Conservation (phyloP, 1,140 invertebrate genomes). For the Aphidius ervi region DNA sequence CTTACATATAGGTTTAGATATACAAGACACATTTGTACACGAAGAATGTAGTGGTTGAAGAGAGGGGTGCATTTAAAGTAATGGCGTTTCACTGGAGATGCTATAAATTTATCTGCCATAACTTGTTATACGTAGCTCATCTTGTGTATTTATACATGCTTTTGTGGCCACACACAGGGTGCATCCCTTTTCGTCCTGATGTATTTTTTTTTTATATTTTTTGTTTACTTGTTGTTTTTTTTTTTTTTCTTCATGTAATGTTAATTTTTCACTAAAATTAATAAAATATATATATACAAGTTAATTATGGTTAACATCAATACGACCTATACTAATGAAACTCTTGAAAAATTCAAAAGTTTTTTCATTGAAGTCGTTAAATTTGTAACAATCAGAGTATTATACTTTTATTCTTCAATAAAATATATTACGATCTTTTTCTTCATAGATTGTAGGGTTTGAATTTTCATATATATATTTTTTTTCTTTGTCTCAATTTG, state of each 20-base stretch:
- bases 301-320: too few relatives aligned
- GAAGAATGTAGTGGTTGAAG: conserved; percentile 20
- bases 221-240: background rate
- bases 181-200: background rate
- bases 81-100: conserved; percentile 55
- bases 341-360: too few relatives aligned
- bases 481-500: too few relatives aligned
- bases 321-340: too few relatives aligned
- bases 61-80: conserved; percentile 53
- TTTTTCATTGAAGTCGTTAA: too few relatives aligned
- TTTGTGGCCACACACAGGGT: conserved; percentile 49
- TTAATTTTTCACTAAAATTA: background rate
- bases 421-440: too few relatives aligned
- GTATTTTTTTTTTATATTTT: background rate
- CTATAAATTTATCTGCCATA: conserved; percentile 57
- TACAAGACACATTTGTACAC: conserved; percentile 11
- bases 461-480: too few relatives aligned
- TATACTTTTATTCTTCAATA: too few relatives aligned
- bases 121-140: conserved; percentile 54
- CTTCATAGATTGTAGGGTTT: too few relatives aligned
- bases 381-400: too few relatives aligned
- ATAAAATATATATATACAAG: background rate
- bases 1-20: background rate
- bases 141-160: conserved; percentile 53
- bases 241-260: background rate